Base-by-base conservation (phyloP, 2,113 vertebrate genomes). In the Hippocampus mohnikei region DNA sequence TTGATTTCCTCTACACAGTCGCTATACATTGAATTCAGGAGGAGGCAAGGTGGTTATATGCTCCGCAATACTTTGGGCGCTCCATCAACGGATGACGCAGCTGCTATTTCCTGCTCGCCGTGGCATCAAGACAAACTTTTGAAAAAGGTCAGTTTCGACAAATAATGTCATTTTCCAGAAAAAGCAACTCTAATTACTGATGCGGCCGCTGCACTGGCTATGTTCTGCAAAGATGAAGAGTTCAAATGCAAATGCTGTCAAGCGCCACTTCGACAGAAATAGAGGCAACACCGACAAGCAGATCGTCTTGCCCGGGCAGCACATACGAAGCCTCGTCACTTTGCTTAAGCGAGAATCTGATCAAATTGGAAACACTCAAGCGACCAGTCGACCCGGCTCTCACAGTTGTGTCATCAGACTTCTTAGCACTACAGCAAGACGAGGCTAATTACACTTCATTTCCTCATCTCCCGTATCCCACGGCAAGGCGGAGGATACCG, bases 1-100 rank as follows among this genome's bases (percentile, higher is more conserved):
- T 80, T 71, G 74, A 82, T 84, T 85, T 83, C 56, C 79, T 70
- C 72, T 52, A 78, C 73, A 70, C 81, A 83, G 74, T 83, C 79
- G 75, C 79, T 84, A 82, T 78, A 80, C 64, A 73, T 73, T 65
- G 73, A 83, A 84, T 76, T 48, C 0, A 80, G 52, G 46, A 82
- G 33, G 80, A 84, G 85, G 77, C 83, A 85, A 71, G 71, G 53
- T 72, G 48, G 40, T 73, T 80, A 75, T 76, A 74, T 84, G 71
- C 74, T 66, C 68, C 67, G 59, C 62, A 80, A 75, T 77, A 72
- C 66, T 71, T 62, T 72, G 69, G 65, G 78, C 71, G 64, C 65
- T 62, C 75, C 83, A 78, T 86, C 86, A 88, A 56, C 29, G 79
- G 74, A 80, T 69, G 78, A 74, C 67, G 67, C 69, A 71, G 55